Base-by-base conservation (phyloP, 1,140 invertebrate genomes). In the Drosophila repletoides region DNA sequence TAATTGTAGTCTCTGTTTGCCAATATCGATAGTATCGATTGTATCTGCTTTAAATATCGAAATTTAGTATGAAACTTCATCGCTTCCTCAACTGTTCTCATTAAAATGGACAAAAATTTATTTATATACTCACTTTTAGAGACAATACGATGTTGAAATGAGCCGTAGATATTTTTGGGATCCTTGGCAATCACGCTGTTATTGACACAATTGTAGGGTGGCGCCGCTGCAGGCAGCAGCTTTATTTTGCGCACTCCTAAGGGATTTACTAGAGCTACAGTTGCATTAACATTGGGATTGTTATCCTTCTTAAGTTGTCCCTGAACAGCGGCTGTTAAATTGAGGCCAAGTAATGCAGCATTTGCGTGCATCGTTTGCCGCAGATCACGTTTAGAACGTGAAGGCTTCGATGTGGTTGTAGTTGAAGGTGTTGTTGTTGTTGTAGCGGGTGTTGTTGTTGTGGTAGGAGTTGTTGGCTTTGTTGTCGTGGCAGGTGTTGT, bases 121-220 rank as follows among this genome's bases (percentile, higher is more conserved):
- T 10, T 5, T 15, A 0, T 17, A 3, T 12, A 68, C 83, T 49
- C 71, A 95, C 95, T 93, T 92, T 93, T 93, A 5, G 93, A 91
- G 24, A 91, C 91, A 43, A 95, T 76, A 34, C 91, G 91, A 56
- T 91, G 92, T n/a, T 91, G 79, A 74, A 94, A 96, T 83, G 94
- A 93, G n/a, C 95, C 95, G 90, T 95, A 95, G 3, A 92, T 93
- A 68, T 95, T 94, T 26, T 93, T 93, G 2, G 93, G 90, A 88
- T 94, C 93, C 34, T 92, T 91, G 0, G 93, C 91, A 15, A 95
- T 91, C 6, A 92, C 89, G 17, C 92, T 92, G 0, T 92, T 91
- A 71, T 93, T 93, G 15, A 93, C 89, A 75, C 94, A 95, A 60
- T 93, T 91, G 59, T 92, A 93, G 1, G 93, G 91, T 29, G 91